Evolutionary conservation across 2,113 vertebrate genomes (phyloP).

Genomic region (Coturnix japonica): DNA sequence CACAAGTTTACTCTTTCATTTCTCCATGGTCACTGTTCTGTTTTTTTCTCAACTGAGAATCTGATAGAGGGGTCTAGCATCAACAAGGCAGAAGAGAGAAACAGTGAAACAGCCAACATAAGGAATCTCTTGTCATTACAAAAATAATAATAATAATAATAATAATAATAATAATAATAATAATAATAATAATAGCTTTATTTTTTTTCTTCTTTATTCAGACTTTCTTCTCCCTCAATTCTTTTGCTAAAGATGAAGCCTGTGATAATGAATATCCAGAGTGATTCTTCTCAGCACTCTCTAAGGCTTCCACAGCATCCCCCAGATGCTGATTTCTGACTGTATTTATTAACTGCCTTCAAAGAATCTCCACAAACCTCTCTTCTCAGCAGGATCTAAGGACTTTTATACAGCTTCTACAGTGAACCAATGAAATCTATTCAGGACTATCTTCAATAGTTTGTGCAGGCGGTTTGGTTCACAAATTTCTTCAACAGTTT

Average conservation of each 20-base stretch:
- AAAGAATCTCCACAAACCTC: conserved; percentile 1
- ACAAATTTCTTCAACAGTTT: neutral
- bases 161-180: neutral
- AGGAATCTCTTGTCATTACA: neutral
- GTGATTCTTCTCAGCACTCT: neutral
- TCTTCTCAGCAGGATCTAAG: neutral
- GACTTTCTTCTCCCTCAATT: neutral
- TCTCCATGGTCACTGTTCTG: neutral
- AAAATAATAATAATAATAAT: neutral
- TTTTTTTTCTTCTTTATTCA: neutral
- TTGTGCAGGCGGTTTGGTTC: neutral
- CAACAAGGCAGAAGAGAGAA: neutral
- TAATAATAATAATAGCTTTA: neutral
- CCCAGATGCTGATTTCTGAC: neutral
- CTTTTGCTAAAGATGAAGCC: neutral
- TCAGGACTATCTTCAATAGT: neutral
- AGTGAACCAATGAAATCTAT: neutral
- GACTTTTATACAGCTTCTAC: neutral
- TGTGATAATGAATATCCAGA: neutral
- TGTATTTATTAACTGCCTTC: conserved; percentile 26
- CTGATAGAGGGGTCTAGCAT: neutral
- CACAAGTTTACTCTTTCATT: neutral
- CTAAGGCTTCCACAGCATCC: neutral
- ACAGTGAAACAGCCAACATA: neutral
- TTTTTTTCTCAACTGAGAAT: neutral